Percentiles rank a stretch among this genome's conserved stretches.
Evolutionary conservation across 2,113 vertebrate species (phyloP).

Genomic region (Acrocephalus arundinaceus): DNA sequence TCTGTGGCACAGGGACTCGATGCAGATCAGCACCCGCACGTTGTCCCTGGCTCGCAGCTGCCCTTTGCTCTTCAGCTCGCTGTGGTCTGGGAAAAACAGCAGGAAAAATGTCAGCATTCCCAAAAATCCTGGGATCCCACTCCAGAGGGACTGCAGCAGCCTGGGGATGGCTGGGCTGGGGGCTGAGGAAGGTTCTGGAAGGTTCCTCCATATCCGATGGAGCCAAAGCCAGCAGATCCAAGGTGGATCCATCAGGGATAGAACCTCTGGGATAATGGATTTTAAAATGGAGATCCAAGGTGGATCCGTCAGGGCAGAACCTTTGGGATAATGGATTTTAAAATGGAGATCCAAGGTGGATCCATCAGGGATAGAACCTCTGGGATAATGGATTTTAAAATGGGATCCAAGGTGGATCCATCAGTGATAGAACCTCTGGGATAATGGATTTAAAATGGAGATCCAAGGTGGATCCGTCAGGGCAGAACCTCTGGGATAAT

Average conservation of each 20-base stretch:
- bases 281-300: neutral
- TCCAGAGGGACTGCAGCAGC: neutral
- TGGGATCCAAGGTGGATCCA: neutral
- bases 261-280: neutral
- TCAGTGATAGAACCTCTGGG: too few species aligned
- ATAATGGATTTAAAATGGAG: neutral
- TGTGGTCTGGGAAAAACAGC: slow-evolving; percentile 78
- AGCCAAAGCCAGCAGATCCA: neutral
- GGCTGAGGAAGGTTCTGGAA: neutral
- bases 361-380: neutral
- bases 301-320: too few species aligned
- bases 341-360: neutral
- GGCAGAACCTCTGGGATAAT: rapidly evolving
- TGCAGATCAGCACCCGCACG: slow-evolving; percentile 89
- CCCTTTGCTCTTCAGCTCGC: slow-evolving; percentile 84
- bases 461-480: neutral
- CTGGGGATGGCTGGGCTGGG: neutral
- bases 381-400: too few species aligned
- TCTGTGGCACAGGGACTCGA: slow-evolving; percentile 91
- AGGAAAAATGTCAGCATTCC: neutral
- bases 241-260: neutral
- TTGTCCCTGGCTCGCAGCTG: slow-evolving; percentile 85
- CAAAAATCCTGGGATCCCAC: neutral
- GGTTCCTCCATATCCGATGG: rapidly evolving
- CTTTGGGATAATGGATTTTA: rapidly evolving